Evolutionary conservation across 2,888 invertebrate species (phyloP).

Genomic region (Cecidostiba fungosa): DNA sequence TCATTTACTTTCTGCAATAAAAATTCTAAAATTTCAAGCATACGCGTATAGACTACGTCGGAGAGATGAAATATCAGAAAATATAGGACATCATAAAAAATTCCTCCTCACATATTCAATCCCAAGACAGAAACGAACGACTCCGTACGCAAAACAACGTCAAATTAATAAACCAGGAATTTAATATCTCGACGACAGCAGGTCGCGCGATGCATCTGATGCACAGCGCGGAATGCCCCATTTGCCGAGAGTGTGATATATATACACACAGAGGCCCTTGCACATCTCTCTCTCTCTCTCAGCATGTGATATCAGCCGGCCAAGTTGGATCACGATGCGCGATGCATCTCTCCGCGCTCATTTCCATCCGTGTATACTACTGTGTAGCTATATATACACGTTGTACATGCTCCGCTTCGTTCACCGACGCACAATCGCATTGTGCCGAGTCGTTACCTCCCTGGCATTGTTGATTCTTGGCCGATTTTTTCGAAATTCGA

Average conservation of each 20-base stretch:
- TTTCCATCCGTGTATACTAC: not conserved
- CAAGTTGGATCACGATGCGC: not conserved
- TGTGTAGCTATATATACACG: not conserved
- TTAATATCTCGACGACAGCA: slow-evolving; percentile 4
- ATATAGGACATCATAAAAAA: not conserved
- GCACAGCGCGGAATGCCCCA: not conserved
- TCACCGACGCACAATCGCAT: slow-evolving; percentile 23
- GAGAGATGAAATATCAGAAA: too few species aligned
- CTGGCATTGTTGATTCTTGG: slow-evolving; percentile 29
- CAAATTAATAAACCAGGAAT: slow-evolving; percentile 24
- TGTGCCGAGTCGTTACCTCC: slow-evolving; percentile 39
- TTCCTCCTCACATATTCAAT: not conserved
- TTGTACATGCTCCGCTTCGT: not conserved
- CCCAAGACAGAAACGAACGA: too few species aligned
- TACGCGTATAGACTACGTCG: not conserved
- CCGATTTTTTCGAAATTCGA: slow-evolving; percentile 11
- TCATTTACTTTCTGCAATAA: too few species aligned
- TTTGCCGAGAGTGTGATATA: not conserved
- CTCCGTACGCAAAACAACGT: not conserved
- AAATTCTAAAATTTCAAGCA: too few species aligned
- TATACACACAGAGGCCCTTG: not conserved
- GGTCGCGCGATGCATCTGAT: not conserved
- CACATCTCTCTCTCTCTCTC: not conserved
- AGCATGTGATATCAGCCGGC: not conserved
- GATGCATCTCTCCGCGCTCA: not conserved